Evolutionary conservation across 1,140 invertebrate genomes (phyloP), one percentile per base, ranked within the genome.

Genomic region (Habropoda laboriosa): DNA sequence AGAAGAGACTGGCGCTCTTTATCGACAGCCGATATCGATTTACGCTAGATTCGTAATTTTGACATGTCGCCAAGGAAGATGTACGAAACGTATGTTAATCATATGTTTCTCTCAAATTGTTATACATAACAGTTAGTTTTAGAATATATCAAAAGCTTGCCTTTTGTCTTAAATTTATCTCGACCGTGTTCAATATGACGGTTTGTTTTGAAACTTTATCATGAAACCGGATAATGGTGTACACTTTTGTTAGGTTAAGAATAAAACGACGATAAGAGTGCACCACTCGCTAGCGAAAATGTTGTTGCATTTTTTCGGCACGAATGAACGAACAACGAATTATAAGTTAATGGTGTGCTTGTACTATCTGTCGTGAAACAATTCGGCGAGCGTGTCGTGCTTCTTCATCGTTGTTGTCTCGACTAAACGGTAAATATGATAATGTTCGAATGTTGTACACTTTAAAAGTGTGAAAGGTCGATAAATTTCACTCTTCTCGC

Each of bases 311-410:
- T 53, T 40, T 51, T 18, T 51, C 38, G 4, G 18, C 7, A 30
- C 21, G 30, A 18, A 16, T 12, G 16, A 49, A 27, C 24, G 32
- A 38, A 38, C 30, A 45, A 63, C 32, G 47, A 53, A 38, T 68
- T 68, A 68, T 16, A 51, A 61, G 27, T 35, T 64, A 51, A 64
- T 40, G 71, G 57, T 40, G 24, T 47, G 58, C 45, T 53, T 74
- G 72, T 51, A 74, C 60, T 74, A 51, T 61, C 16, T 3, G 27
- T 38, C 18, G 51, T 27, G 57, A 24, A 63, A 16, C 7, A 18
- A 74, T 30, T 8, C 57, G 8, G 4, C 24, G 32, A 38, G 8
- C 55, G 35, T 38, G 21, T 24, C 3, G 6, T 63, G 35, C 16
- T 21, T 64, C 12, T 45, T 45, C 40, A 18, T 40, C 35, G 60